Evolutionary conservation across 1,140 invertebrate species (phyloP), one percentile per base, ranked within the genome.

Genomic region (Drosophila persimilis): DNA sequence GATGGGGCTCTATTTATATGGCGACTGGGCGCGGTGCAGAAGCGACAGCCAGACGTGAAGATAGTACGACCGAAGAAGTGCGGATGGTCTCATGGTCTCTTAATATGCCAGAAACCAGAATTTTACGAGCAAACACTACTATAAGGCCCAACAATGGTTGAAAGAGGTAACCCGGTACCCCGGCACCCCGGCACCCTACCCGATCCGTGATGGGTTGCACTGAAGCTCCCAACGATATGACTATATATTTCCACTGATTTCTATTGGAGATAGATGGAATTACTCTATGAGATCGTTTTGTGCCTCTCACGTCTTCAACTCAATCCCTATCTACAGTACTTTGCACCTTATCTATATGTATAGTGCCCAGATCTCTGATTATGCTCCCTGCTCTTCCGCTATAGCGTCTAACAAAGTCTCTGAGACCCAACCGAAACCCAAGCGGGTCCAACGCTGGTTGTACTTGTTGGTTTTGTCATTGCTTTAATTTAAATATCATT

Each of bases 71-170:
- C 53, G 61, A 69, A 81, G 83, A 81, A 74, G 76, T 74, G 74
- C 62, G 64, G 62, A 88, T 17, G 17, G 17, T 71, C 81, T 86
- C 65, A 65, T 58, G 62, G 83, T 76, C 81, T 88, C 41, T 80
- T 86, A 86, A 85, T 77, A 81, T 86, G 81, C 73, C 69, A 85
- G 73, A 85, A 85, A 85, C 80, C 81, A 85, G 80, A 85, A 85
- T 85, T 85, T 77, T 61, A 85, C 64, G 66, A 74, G 66, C 60
- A 69, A 54, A 47, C 54, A 59, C 29, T 8, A 65, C 57, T 54
- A 50, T 72, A 20, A 54, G 4, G 15, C 11, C 0, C 62, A 69
- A 57, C 51, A 24, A 3, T 9, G 24, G 4, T 26, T 5, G 24
- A 26, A 26, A 26, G 24, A 26, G 24, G 24, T 26, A 24, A 24